phyloP scores from a whole-genome alignment of 2,797 vertebrate species.

The Takifugu rubripes region DNA sequence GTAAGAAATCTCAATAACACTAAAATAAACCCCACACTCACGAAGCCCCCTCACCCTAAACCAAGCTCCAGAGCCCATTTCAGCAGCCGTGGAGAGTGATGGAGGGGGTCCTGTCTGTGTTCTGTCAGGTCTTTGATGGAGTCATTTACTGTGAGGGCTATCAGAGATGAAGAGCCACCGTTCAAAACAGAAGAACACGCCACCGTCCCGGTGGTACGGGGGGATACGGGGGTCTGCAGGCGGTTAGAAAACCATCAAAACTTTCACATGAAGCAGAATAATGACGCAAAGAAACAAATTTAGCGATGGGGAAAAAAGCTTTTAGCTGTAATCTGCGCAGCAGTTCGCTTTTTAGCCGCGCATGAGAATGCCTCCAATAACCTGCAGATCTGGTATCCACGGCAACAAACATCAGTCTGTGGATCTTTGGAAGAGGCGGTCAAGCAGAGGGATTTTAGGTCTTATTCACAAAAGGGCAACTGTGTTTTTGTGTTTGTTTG shows the following conservation, averaged over 20 bases:
- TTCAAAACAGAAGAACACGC: slow-evolving; percentile 23
- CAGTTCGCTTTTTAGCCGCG: background rate
- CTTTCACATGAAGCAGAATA: slow-evolving; percentile 4
- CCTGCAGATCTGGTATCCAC: slow-evolving; percentile 30
- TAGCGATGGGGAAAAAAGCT: background rate
- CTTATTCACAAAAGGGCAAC: background rate
- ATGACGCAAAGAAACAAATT: slow-evolving; percentile 15
- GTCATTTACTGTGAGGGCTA: slow-evolving; percentile 68
- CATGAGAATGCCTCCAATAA: background rate
- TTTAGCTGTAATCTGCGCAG: background rate
- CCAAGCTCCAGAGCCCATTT: slow-evolving; percentile 76
- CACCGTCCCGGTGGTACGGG: background rate
- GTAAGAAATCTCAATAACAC: slow-evolving; percentile 68
- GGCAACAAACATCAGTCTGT: slow-evolving; percentile 37
- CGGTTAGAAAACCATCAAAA: slow-evolving; percentile 2
- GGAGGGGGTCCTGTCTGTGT: slow-evolving; percentile 59
- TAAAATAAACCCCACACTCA: slow-evolving; percentile 41
- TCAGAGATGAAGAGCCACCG: slow-evolving; percentile 25
- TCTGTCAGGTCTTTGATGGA: slow-evolving; percentile 79
- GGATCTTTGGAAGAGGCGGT: slow-evolving; percentile 29
- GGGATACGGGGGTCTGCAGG: background rate
- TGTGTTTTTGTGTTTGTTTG: too few relatives aligned
- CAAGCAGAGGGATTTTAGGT: slow-evolving; percentile 34
- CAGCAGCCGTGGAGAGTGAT: slow-evolving; percentile 74
- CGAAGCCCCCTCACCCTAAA: slow-evolving; percentile 45